Conservation (phyloP, 64 coral and sea anemone genomes). For the Stylophora pistillata region DNA sequence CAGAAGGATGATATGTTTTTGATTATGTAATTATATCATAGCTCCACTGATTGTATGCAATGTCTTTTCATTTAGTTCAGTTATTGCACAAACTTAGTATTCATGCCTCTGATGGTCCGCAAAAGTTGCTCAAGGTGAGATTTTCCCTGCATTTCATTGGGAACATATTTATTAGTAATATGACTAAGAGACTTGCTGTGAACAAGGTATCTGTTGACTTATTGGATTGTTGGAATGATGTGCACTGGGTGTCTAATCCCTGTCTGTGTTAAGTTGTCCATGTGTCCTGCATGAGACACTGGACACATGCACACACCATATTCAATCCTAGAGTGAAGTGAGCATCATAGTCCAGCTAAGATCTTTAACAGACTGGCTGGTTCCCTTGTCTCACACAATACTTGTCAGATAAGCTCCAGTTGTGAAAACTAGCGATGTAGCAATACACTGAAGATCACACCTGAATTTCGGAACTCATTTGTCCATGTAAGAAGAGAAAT, state of each 20-base stretch:
- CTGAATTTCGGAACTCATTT: no score
- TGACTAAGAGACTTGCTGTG: not conserved
- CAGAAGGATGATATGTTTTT: no score
- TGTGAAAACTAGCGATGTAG: not conserved
- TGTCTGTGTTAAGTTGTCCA: conserved; percentile 41
- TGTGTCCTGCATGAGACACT: conserved; percentile 22
- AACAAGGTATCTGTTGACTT: not conserved
- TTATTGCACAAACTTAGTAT: conserved; percentile 96
- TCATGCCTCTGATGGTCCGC: conserved; percentile 91
- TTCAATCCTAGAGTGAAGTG: conserved; percentile 25
- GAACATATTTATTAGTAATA: not conserved
- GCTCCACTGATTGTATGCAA: no score
- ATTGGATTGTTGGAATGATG: conserved; percentile 9
- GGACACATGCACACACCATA: conserved; percentile 21
- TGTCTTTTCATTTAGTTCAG: conserved; percentile 74
- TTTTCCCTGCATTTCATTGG: not conserved
- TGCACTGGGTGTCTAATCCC: conserved; percentile 22
- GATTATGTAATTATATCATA: no score
- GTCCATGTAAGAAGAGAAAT: no score
- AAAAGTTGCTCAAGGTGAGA: conserved; percentile 91
- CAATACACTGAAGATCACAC: no score
- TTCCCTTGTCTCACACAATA: conserved; percentile 29
- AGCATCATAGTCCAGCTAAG: conserved; percentile 44
- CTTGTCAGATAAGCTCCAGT: not conserved
- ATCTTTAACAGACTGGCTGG: conserved; percentile 32